Conservation (phyloP, 2,888 invertebrate genomes). For the Antheraea assamensis region DNA sequence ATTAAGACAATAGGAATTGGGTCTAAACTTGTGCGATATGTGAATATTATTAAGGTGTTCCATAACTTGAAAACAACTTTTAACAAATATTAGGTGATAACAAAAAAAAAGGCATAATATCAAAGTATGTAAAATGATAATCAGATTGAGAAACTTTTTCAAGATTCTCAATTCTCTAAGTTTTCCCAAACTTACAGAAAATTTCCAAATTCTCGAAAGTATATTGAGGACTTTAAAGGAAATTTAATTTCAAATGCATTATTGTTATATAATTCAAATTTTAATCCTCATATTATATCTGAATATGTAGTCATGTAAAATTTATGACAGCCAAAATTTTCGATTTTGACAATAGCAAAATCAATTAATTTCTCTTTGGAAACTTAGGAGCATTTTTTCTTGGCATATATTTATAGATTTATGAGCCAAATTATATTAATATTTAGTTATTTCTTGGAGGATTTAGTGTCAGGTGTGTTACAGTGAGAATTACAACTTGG, state of each 20-base stretch:
- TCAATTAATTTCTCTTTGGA: slow-evolving; percentile 34
- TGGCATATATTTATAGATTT: slow-evolving; percentile 64
- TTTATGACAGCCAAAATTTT: neutral
- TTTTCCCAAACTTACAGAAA: neutral
- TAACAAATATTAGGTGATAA: neutral
- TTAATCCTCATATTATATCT: neutral
- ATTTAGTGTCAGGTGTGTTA: slow-evolving; percentile 56
- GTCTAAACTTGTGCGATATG: slow-evolving; percentile 33
- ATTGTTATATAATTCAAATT: neutral
- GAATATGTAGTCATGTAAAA: neutral
- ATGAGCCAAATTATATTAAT: slow-evolving; percentile 69
- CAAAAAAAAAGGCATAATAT: neutral
- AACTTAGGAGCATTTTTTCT: slow-evolving; percentile 50
- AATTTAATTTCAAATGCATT: neutral
- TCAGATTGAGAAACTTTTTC: neutral
- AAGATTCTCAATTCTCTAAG: neutral
- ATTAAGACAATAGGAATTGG: slow-evolving; percentile 53
- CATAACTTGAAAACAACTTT: neutral
- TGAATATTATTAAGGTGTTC: neutral
- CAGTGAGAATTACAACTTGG: slow-evolving; percentile 53
- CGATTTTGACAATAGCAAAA: slow-evolving; percentile 11
- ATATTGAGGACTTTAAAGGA: neutral
- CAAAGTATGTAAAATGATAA: neutral
- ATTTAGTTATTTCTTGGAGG: slow-evolving; percentile 45
- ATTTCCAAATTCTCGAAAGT: neutral